Evolutionary conservation across 2,797 vertebrate genomes (phyloP).

Genomic region (Paguma larvata): DNA sequence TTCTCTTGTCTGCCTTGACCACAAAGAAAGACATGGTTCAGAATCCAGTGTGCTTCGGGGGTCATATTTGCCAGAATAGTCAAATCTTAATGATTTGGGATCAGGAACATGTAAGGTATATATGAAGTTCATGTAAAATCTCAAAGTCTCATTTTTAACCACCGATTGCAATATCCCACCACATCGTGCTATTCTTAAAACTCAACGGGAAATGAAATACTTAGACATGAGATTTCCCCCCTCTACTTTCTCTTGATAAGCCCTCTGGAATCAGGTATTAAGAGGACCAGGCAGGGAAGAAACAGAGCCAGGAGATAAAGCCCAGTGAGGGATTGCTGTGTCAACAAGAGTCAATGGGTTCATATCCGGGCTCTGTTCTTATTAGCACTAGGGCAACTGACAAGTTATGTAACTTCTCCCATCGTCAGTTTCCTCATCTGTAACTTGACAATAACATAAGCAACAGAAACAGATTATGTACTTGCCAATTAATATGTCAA

Average conservation of each 20-base stretch:
- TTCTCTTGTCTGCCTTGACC: background rate
- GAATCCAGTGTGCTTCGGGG: background rate
- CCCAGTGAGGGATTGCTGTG: accelerated
- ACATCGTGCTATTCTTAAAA: conserved; percentile 40
- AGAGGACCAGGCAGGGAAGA: background rate
- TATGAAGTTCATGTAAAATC: background rate
- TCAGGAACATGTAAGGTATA: background rate
- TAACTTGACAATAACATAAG: background rate
- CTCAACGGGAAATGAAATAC: background rate
- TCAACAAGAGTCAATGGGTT: background rate
- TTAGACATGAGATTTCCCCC: background rate
- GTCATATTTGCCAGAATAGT: background rate
- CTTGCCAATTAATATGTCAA: background rate
- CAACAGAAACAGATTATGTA: background rate
- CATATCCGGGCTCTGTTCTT: background rate
- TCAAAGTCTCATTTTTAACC: conserved; percentile 1
- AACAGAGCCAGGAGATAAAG: background rate
- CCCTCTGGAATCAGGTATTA: background rate
- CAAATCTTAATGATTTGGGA: background rate
- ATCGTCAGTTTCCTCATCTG: background rate
- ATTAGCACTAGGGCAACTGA: background rate
- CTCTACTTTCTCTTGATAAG: background rate
- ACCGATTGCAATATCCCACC: background rate
- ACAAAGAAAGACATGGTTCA: background rate
- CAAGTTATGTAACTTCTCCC: background rate